Conservation (phyloP, 2,888 invertebrate genomes). For the Drosophila suboccidentalis region DNA sequence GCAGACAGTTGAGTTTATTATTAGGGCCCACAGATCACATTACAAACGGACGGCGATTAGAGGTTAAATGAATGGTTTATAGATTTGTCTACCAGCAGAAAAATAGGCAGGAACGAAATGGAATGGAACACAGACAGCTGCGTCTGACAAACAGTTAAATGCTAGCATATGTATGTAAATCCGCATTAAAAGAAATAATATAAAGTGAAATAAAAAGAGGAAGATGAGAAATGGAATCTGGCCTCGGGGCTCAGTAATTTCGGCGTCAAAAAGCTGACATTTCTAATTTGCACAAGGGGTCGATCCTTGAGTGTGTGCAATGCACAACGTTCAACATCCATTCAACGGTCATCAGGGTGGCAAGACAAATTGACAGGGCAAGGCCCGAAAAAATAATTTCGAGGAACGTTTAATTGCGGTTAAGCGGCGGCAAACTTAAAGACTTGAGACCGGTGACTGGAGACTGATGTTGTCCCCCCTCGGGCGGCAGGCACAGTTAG, state of each 20-base stretch:
- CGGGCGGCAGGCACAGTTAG: slow-evolving; percentile 19
- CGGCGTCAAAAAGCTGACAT: slow-evolving; percentile 79
- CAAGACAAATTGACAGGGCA: slow-evolving; percentile 76
- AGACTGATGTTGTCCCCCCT: slow-evolving; percentile 38
- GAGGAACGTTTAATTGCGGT: slow-evolving; percentile 76
- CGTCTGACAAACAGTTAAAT: slow-evolving; percentile 57
- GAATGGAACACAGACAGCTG: slow-evolving; percentile 52
- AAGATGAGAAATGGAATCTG: slow-evolving; percentile 45
- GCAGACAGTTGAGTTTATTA: slow-evolving; percentile 40
- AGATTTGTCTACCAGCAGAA: slow-evolving; percentile 50
- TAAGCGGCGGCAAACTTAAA: slow-evolving; percentile 69
- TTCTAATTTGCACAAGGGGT: slow-evolving; percentile 71
- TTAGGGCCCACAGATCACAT: slow-evolving; percentile 46
- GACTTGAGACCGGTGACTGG: slow-evolving; percentile 36
- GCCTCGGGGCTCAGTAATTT: slow-evolving; percentile 66
- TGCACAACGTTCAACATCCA: slow-evolving; percentile 11
- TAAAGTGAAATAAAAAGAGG: slow-evolving; percentile 3
- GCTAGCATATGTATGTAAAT: slow-evolving; percentile 76
- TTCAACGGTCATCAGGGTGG: slow-evolving; percentile 49
- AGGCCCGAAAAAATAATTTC: slow-evolving; percentile 65
- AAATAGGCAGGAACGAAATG: slow-evolving; percentile 13
- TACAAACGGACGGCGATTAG: slow-evolving; percentile 51
- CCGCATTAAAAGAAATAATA: slow-evolving; percentile 38
- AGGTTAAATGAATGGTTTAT: slow-evolving; percentile 38
- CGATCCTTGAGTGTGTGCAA: slow-evolving; percentile 7